Percentiles rank a stretch among this genome's conserved stretches.
Conservation (phyloP, 2,113 vertebrate genomes). For the Eublepharis macularius region DNA sequence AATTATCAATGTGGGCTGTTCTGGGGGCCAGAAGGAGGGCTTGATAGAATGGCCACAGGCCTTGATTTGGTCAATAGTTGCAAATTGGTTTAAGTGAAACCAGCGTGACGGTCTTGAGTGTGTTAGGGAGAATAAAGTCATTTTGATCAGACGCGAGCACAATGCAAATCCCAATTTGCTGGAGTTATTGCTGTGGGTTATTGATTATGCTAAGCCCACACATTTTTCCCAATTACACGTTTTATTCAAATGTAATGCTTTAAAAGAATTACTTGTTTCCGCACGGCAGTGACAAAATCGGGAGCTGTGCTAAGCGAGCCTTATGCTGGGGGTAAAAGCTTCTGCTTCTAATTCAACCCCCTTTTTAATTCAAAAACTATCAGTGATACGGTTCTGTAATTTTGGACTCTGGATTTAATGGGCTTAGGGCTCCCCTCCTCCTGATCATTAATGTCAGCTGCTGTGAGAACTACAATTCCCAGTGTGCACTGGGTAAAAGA, state of each 20-base stretch:
- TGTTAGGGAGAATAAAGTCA: conserved; percentile 57
- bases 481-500: too few species aligned
- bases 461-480: too few species aligned
- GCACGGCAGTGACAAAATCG: neutral
- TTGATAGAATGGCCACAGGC: conserved; percentile 39
- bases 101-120: conserved; percentile 31
- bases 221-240: conserved; percentile 50
- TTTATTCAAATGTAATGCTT: conserved; percentile 29
- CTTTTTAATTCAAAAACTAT: neutral
- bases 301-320: neutral
- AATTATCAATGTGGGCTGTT: conserved; percentile 24
- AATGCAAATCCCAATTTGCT: conserved; percentile 59
- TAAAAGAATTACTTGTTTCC: conserved; percentile 8
- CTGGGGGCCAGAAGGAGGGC: conserved; percentile 19
- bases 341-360: neutral
- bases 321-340: neutral
- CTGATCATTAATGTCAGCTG: too few species aligned
- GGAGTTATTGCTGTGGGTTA: conserved; percentile 54
- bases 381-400: too few species aligned
- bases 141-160: conserved; percentile 36
- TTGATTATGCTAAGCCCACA: conserved; percentile 51
- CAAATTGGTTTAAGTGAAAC: conserved; percentile 60
- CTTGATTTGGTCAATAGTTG: conserved; percentile 58
- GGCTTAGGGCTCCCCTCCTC: too few species aligned
- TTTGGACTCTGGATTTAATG: too few species aligned